Percentiles rank a stretch among this genome's conserved stretches.
Evolutionary conservation across 1,140 invertebrate genomes (phyloP).

Genomic region (Ptiloglossa arizonensis): DNA sequence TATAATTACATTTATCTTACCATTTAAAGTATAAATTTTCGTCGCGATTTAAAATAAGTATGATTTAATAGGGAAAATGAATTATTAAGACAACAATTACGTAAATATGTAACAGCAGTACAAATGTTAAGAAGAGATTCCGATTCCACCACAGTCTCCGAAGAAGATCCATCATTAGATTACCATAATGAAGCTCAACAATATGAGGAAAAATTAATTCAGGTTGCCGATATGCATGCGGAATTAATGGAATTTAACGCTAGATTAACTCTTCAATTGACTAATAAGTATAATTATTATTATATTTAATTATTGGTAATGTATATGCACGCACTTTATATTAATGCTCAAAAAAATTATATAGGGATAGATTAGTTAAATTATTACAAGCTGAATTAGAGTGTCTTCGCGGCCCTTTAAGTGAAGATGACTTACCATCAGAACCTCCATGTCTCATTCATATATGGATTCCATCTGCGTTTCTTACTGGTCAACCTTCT

Average conservation of each 20-base stretch:
- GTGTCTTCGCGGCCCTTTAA: constrained; percentile 86
- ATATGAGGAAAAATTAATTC: constrained; percentile 94
- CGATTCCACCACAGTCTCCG: constrained; percentile 71
- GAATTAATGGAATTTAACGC: constrained; percentile 97
- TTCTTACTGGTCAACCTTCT: constrained; percentile 89
- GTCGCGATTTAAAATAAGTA: constrained; percentile 27
- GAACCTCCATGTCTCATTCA: constrained; percentile 86
- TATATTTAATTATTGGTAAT: constrained; percentile 69
- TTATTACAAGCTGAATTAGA: constrained; percentile 86
- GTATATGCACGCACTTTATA: background rate
- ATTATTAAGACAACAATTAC: constrained; percentile 92
- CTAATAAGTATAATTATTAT: constrained; percentile 67
- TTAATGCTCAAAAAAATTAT: constrained; percentile 29
- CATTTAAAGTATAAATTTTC: background rate
- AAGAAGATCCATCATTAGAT: constrained; percentile 79
- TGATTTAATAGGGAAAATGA: constrained; percentile 89
- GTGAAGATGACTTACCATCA: constrained; percentile 79
- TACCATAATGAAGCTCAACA: constrained; percentile 89
- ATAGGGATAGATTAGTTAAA: constrained; percentile 86
- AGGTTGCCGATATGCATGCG: constrained; percentile 98
- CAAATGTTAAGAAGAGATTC: constrained; percentile 89
- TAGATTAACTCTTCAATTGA: constrained; percentile 78
- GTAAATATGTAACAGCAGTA: constrained; percentile 94
- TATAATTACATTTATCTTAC: background rate
- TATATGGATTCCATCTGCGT: constrained; percentile 95